A percentile compares a stretch with the other conserved stretches of the same genome.
Evolutionary conservation across 2,797 vertebrate genomes (phyloP).

Genomic region (Acrossocheilus wenchowensis): DNA sequence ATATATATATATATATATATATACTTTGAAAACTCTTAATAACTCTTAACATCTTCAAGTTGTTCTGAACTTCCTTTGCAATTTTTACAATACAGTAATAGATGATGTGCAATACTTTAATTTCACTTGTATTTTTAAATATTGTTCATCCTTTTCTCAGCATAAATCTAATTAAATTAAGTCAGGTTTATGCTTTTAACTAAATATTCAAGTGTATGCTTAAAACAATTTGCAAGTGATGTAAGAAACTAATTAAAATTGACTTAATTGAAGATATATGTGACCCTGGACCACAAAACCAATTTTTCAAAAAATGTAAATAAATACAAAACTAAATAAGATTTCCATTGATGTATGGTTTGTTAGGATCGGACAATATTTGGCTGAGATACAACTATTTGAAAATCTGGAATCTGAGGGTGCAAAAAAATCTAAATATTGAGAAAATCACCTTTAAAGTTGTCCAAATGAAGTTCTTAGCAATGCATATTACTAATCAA

Average conservation of each 20-base stretch:
- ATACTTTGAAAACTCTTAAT: background rate
- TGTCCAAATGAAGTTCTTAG: too few relatives aligned
- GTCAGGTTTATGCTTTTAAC: background rate
- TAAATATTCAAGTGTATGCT: background rate
- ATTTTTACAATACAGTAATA: background rate
- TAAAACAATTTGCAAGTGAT: background rate
- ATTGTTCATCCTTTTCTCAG: background rate
- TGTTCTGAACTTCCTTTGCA: background rate
- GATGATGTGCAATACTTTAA: background rate
- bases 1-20: background rate
- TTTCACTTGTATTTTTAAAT: background rate
- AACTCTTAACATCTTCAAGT: background rate
- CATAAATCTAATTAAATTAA: background rate
- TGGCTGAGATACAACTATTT: too few relatives aligned
- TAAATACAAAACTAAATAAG: too few relatives aligned
- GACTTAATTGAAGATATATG: background rate
- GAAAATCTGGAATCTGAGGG: too few relatives aligned
- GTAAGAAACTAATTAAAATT: background rate
- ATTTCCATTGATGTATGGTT: too few relatives aligned
- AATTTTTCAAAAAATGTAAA: too few relatives aligned
- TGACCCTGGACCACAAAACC: too few relatives aligned
- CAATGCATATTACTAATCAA: too few relatives aligned
- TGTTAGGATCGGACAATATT: too few relatives aligned
- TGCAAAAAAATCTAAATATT: too few relatives aligned
- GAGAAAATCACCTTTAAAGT: too few relatives aligned